Base-by-base conservation (phyloP, 2,797 vertebrate genomes). In the Phyllotis vaccarum region DNA sequence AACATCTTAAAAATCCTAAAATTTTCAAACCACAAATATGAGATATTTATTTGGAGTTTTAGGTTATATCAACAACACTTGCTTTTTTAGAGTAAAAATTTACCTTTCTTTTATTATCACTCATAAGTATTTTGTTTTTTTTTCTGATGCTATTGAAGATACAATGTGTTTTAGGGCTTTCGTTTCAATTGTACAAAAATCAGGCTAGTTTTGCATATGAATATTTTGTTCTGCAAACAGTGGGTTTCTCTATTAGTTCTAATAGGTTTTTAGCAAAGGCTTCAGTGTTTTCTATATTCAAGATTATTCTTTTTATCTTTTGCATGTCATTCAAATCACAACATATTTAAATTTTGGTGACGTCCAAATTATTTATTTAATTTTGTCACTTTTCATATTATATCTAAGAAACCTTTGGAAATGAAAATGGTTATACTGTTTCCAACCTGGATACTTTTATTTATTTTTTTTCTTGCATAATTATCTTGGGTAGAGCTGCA, bases 51-150 rank as follows among this genome's bases (percentile, higher is more conserved):
- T 92, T 86, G 81, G 40, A 72, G 31, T 79, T 95, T 89, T 75
- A 70, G 70, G 60, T 66, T 64, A 46, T 64, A 31, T 49, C 5
- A 95, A 74, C 12, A 91, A 34, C 85, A 7, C 12, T 86, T 91
- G 68, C 29, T 85, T n/a, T 34, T 95, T 87, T 92, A 78, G 37
- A 83, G 62, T 66, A 49, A 85, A 66, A 79, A 34, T 62, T 86
- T 74, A 54, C 8, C 62, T 14, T 91, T 86, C n/a, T 90, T 92
- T 81, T 70, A 93, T 92, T 78, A 82, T 54, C 34, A n/a, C 56
- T 49, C 40, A 10, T 79, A 88, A 89, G 11, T 94, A 83, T 83
- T 81, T 92, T 86, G 60, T 93, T 92, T 2, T 92, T n/a, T 95
- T 92, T 94, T 93, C 87, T 81, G 76, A 75, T 92, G 40, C 17